phyloP scores from a whole-genome alignment of 2,797 vertebrate genomes.

The Distichodus sexfasciatus region DNA sequence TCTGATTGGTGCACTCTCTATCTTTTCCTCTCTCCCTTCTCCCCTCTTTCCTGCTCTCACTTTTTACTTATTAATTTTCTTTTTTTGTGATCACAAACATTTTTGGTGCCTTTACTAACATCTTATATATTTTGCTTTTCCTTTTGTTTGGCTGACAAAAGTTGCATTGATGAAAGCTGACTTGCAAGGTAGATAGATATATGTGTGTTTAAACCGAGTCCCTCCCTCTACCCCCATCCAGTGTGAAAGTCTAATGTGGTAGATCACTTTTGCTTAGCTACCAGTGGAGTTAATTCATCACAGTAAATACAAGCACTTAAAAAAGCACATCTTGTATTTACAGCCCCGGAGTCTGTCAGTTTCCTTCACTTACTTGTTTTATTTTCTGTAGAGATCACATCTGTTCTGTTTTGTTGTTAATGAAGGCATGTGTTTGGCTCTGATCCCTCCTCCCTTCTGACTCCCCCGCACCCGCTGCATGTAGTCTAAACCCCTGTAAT shows the following conservation, averaged over 20 bases:
- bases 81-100: slow-evolving; percentile 77
- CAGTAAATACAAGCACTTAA: slow-evolving; percentile 52
- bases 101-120: slow-evolving; percentile 92
- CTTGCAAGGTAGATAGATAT: slow-evolving; percentile 90
- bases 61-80: slow-evolving; percentile 69
- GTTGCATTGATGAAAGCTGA: slow-evolving; percentile 95
- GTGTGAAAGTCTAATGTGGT: slow-evolving; percentile 43
- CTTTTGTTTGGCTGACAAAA: slow-evolving; percentile 84
- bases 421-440: slow-evolving; percentile 51
- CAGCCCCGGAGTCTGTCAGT: slow-evolving; percentile 36
- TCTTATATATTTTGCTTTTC: slow-evolving; percentile 93
- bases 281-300: slow-evolving; percentile 32
- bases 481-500: slow-evolving; percentile 27
- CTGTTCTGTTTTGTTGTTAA: slow-evolving; percentile 57
- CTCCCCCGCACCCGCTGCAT: slow-evolving; percentile 38
- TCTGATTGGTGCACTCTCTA: slow-evolving; percentile 30
- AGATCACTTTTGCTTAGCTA: slow-evolving; percentile 44
- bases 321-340: slow-evolving; percentile 64
- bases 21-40: slow-evolving; percentile 29
- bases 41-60: slow-evolving; percentile 28
- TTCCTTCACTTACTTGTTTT: slow-evolving; percentile 58
- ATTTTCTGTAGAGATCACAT: slow-evolving; percentile 20
- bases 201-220: slow-evolving; percentile 65
- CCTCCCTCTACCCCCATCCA: slow-evolving; percentile 30
- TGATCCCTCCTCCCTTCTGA: slow-evolving; percentile 14